Conservation (phyloP, 2,888 invertebrate genomes). For the Alloplasta piceator region DNA sequence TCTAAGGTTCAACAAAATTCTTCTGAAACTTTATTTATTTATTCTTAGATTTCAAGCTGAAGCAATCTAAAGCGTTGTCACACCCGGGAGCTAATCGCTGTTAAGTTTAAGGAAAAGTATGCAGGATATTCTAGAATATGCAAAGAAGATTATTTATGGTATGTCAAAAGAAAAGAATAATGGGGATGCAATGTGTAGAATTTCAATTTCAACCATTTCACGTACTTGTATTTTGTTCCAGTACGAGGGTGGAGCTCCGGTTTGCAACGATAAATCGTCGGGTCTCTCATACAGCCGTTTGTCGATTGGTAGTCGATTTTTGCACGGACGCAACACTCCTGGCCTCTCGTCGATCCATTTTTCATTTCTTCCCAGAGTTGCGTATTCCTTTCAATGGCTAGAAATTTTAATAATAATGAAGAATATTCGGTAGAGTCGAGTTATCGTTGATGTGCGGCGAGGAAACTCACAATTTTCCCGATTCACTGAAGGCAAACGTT, state of each 20-base stretch:
- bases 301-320: slow-evolving; percentile 98
- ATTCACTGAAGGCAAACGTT: slow-evolving; percentile 92
- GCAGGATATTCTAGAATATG: too few species aligned
- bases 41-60: too few species aligned
- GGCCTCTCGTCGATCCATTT: slow-evolving; percentile 90
- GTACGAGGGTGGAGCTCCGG: slow-evolving; percentile 97
- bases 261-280: slow-evolving; percentile 99
- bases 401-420: slow-evolving; percentile 42
- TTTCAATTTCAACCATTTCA: neutral
- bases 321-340: slow-evolving; percentile 96
- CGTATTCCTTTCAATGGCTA: slow-evolving; percentile 93
- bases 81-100: too few species aligned
- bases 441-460: neutral
- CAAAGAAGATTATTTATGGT: too few species aligned
- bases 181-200: too few species aligned
- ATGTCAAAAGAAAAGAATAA: too few species aligned
- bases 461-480: slow-evolving; percentile 90
- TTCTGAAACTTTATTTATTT: too few species aligned
- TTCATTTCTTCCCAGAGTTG: slow-evolving; percentile 98
- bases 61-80: too few species aligned
- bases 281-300: slow-evolving; percentile 99
- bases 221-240: slow-evolving; percentile 96
- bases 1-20: too few species aligned
- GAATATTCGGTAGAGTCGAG: neutral
- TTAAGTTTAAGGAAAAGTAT: too few species aligned